phyloP scores from a whole-genome alignment of 2,888 invertebrate genomes.

The Lepidochrysops patricia region DNA sequence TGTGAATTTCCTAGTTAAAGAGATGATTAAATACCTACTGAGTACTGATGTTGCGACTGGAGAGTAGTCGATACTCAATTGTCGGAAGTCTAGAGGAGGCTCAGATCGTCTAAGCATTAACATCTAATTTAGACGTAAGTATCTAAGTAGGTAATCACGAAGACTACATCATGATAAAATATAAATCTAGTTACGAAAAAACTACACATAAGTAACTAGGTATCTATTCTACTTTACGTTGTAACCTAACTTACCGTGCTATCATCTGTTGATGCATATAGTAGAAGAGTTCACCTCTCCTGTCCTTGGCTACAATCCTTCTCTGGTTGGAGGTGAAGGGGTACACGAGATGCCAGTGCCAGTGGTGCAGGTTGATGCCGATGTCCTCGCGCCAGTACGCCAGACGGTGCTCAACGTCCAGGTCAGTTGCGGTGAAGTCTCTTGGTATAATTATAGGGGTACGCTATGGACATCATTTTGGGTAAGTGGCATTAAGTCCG shows the following conservation, averaged over 20 bases:
- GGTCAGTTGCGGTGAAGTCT: slow-evolving; percentile 86
- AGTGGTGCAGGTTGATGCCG: slow-evolving; percentile 85
- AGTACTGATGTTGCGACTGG: too few species aligned
- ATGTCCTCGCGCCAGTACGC: slow-evolving; percentile 90
- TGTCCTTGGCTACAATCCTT: slow-evolving; percentile 81
- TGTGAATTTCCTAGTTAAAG: too few species aligned
- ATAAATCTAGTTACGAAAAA: too few species aligned
- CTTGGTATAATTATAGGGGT: slow-evolving; percentile 81
- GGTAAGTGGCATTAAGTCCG: background rate
- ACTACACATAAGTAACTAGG: background rate
- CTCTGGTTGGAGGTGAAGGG: slow-evolving; percentile 74
- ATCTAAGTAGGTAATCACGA: too few species aligned
- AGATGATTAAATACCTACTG: too few species aligned
- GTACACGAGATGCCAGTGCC: slow-evolving; percentile 89
- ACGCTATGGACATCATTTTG: slow-evolving; percentile 46
- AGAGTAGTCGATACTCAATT: too few species aligned
- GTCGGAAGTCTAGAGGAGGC: too few species aligned
- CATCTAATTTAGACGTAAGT: too few species aligned
- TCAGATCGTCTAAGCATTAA: too few species aligned
- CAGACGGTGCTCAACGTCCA: slow-evolving; percentile 85
- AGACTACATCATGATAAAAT: too few species aligned
- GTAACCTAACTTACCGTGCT: slow-evolving; percentile 53
- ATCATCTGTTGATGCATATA: slow-evolving; percentile 81
- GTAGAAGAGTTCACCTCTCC: slow-evolving; percentile 86
- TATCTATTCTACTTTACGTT: too few species aligned